These are phyloP conservation scores for Sciaenops ocellatus DNA, from an alignment of 2,797 vertebrate species.

Conservation along the genomic window DNA sequence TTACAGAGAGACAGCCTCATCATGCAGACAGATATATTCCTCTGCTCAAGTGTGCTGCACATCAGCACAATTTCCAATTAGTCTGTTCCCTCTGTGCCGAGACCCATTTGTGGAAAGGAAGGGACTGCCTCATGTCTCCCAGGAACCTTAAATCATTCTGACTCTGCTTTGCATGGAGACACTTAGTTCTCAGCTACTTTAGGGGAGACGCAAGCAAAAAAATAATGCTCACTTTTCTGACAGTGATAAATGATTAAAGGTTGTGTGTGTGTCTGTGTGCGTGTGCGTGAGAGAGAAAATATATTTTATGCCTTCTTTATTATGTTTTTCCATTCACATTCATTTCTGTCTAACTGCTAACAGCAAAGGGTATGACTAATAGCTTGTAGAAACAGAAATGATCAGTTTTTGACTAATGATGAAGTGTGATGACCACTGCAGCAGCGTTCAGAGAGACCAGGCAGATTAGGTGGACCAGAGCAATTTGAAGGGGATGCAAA, in stretches of 20 bases:
- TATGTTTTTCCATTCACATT: constrained; percentile 1
- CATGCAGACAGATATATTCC: constrained; percentile 14
- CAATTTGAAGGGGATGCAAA: background rate
- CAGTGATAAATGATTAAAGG: background rate
- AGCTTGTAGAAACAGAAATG: background rate
- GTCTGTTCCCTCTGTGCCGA: constrained; percentile 2
- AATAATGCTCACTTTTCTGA: constrained; percentile 18
- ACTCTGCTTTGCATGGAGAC: constrained; percentile 21
- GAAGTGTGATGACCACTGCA: background rate
- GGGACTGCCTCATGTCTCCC: constrained; percentile 25
- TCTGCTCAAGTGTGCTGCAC: constrained; percentile 25
- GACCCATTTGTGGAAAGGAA: constrained; percentile 12
- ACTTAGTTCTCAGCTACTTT: constrained; percentile 11
- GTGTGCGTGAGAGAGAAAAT: background rate
- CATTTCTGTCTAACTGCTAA: background rate
- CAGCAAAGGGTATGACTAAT: background rate
- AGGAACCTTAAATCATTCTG: constrained; percentile 30
- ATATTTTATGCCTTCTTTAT: background rate
- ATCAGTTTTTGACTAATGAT: background rate
- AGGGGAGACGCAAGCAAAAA: constrained; percentile 4
- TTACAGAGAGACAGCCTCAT: background rate
- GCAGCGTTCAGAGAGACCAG: background rate
- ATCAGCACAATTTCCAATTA: constrained; percentile 45
- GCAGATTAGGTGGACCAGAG: background rate
- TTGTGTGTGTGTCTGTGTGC: background rate